Evolutionary conservation across 2,113 vertebrate genomes (phyloP).

Genomic region (Nipponia nippon): DNA sequence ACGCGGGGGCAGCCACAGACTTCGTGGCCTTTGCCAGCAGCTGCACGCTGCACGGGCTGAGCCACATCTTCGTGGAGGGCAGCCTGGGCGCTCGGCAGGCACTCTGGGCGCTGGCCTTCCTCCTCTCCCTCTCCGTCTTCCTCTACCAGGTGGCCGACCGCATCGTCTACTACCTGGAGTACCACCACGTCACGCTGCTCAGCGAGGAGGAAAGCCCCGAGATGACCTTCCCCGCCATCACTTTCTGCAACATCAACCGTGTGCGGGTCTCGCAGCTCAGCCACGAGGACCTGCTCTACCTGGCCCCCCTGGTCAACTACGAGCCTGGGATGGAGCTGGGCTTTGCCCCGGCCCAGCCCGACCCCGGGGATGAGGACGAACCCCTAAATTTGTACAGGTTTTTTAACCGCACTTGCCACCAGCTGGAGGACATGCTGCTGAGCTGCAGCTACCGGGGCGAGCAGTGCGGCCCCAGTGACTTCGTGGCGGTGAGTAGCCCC

Average conservation of each 20-base stretch:
- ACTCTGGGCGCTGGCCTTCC: slow-evolving; percentile 86
- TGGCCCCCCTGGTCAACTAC: slow-evolving; percentile 85
- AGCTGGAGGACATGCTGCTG: slow-evolving; percentile 92
- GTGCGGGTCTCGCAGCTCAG: slow-evolving; percentile 88
- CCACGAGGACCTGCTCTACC: slow-evolving; percentile 86
- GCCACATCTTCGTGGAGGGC: slow-evolving; percentile 86
- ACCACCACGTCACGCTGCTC: slow-evolving; percentile 87
- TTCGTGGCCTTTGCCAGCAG: slow-evolving; percentile 82
- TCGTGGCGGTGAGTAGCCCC: slow-evolving; percentile 84
- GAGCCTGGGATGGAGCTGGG: slow-evolving; percentile 85
- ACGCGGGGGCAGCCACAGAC: slow-evolving; percentile 34
- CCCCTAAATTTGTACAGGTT: slow-evolving; percentile 85
- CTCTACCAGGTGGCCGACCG: slow-evolving; percentile 88
- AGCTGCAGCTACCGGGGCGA: slow-evolving; percentile 84
- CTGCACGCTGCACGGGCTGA: slow-evolving; percentile 89
- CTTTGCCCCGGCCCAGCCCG: slow-evolving; percentile 73
- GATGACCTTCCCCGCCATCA: slow-evolving; percentile 89
- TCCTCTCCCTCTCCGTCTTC: slow-evolving; percentile 85
- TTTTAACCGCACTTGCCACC: slow-evolving; percentile 88
- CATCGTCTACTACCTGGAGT: slow-evolving; percentile 84
- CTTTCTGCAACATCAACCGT: slow-evolving; percentile 91
- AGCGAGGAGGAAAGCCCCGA: slow-evolving; percentile 78
- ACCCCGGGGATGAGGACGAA: slow-evolving; percentile 55
- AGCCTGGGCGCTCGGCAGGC: slow-evolving; percentile 81
- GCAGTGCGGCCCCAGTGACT: slow-evolving; percentile 85